Conservation (phyloP, 1,140 invertebrate species). For the Micrasema longulum region DNA sequence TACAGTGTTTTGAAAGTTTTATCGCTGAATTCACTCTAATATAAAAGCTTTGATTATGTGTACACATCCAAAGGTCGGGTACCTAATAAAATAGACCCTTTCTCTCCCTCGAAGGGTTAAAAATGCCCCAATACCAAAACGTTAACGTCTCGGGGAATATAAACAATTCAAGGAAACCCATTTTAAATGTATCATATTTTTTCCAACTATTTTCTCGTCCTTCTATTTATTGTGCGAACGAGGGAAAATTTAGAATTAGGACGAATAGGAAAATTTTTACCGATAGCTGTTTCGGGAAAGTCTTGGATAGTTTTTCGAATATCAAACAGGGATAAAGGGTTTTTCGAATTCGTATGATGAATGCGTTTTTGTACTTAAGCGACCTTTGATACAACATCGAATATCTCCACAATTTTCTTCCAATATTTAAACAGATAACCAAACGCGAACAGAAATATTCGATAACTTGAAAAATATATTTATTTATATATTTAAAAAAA, state of each 20-base stretch:
- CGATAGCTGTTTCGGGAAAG: conserved; percentile 18
- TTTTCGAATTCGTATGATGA: conserved; percentile 16
- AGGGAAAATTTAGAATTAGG: conserved; percentile 27
- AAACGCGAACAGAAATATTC: too few relatives aligned
- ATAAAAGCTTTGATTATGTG: too few relatives aligned
- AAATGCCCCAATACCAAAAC: conserved; percentile 1
- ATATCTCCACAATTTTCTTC: neutral
- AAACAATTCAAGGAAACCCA: conserved; percentile 27
- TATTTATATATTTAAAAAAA: too few relatives aligned
- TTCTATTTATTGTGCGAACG: conserved; percentile 33
- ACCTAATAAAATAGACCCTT: neutral
- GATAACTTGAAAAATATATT: too few relatives aligned
- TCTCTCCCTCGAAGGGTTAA: conserved; percentile 1
- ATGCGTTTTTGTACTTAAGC: conserved; percentile 4
- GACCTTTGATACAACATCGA: neutral
- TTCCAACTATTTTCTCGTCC: conserved; percentile 8
- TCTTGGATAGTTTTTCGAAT: neutral
- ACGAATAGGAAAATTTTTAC: conserved; percentile 27
- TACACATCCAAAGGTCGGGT: too few relatives aligned
- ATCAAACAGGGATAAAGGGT: conserved; percentile 4
- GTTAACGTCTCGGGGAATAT: conserved; percentile 12
- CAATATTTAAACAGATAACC: neutral
- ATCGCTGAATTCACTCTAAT: too few relatives aligned
- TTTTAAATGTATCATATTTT: conserved; percentile 25
- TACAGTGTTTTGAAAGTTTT: too few relatives aligned